phyloP scores from a whole-genome alignment of 1,140 invertebrate species.

The Ericerus pela region DNA sequence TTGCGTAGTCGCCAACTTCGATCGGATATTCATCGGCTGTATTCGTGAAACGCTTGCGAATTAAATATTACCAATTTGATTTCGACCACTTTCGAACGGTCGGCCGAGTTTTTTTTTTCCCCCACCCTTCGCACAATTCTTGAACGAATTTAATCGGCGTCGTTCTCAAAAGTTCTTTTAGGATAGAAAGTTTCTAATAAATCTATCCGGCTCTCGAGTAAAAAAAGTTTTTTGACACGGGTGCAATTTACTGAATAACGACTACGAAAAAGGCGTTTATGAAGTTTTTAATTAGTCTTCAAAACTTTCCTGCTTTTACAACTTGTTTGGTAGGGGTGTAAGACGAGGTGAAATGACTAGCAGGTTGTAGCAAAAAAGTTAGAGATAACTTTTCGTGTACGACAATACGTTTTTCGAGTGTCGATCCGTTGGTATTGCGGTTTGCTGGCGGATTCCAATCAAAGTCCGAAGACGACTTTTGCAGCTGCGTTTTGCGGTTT shows the following conservation, averaged over 20 bases:
- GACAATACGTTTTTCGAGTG: too few relatives aligned
- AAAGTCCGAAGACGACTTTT: too few relatives aligned
- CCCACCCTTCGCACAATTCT: neutral
- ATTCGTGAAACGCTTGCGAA: too few relatives aligned
- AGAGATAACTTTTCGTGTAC: too few relatives aligned
- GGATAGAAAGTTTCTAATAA: neutral
- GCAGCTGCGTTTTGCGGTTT: too few relatives aligned
- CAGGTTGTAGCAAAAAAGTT: too few relatives aligned
- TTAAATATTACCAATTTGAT: neutral
- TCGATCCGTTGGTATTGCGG: too few relatives aligned
- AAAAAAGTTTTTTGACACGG: neutral
- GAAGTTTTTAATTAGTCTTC: neutral
- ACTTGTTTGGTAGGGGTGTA: neutral
- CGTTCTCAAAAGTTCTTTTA: neutral
- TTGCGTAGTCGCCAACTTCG: too few relatives aligned
- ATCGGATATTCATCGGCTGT: too few relatives aligned
- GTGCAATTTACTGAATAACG: neutral
- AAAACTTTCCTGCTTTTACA: neutral
- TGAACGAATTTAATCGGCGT: neutral
- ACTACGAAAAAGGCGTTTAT: neutral
- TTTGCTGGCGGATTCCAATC: too few relatives aligned
- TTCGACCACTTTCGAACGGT: neutral
- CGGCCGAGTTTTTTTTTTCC: neutral
- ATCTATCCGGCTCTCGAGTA: neutral
- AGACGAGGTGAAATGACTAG: too few relatives aligned